Evolutionary conservation across 2,113 vertebrate genomes (phyloP), one percentile per base, ranked within the genome.

Genomic region (Apus apus): DNA sequence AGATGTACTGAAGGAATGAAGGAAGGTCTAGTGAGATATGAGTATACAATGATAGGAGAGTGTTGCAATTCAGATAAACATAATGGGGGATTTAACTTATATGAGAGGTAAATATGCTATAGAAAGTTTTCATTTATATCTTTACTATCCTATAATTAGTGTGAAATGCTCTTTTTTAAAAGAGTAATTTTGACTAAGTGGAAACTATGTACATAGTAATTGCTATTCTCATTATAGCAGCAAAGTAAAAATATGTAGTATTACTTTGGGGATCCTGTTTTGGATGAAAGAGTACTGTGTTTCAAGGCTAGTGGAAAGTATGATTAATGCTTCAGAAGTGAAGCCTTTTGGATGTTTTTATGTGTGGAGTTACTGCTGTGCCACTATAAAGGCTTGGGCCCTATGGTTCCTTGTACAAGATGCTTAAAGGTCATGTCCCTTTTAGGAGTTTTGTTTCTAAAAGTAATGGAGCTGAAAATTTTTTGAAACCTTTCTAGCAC

Each of bases 401-500:
- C 53, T 73, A 19, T 56, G 43, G 23, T 79, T 89, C 64, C 66
- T 80, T 83, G 36, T 85, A 76, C 46, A 57, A 87, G 62, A 89
- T 40, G 18, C 54, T 93, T 87, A 83, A 94, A 91, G 85, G 81
- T 95, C 81, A 32, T 23, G 27, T 76, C 78, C 60, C 32, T 89
- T 82, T 87, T 45, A 85, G 90, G 62, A 83, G 38, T 84, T 92
- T 93, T 71, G 72, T 82, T 94, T 87, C 74, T 79, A 26, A 87
- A 84, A 75, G 66, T 75, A 91, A 82, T n/a, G 43, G 74, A 68
- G 30, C 58, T 72, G 77, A 92, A 92, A 85, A 81, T 65, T 86
- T 29, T 93, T 87, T 97, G 91, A 97, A 96, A 96, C 94, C 95
- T 97, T 97, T 97, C 92, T 93, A 95, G 95, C 91, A 89, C 94